These are phyloP conservation scores for Geodia barretti DNA, from an alignment of 37 sponge, comb jelly and placozoan genomes.

Conservation along the genomic window DNA sequence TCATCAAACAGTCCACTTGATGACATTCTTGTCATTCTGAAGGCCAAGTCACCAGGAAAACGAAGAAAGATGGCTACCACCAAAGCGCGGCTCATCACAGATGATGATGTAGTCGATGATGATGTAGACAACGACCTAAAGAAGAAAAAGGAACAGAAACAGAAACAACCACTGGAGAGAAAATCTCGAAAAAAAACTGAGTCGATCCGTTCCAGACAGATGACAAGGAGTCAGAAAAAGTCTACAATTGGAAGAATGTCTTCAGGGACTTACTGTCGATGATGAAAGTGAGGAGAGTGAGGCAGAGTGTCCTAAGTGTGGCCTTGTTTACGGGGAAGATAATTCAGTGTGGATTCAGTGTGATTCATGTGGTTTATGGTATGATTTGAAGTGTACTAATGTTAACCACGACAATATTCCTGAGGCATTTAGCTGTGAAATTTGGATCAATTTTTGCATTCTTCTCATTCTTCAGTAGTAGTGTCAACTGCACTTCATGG, in stretches of 20 bases:
- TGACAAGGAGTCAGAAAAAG: neutral
- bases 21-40: neutral
- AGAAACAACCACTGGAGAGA: neutral
- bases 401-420: too few relatives aligned
- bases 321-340: too few relatives aligned
- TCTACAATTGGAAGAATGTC: neutral
- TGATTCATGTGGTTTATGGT: too few relatives aligned
- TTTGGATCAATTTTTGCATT: too few relatives aligned
- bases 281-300: neutral
- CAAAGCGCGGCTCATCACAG: slow-evolving; percentile 50
- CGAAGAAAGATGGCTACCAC: slow-evolving; percentile 21
- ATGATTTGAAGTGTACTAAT: too few relatives aligned
- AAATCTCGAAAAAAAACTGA: neutral
- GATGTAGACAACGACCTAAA: neutral
- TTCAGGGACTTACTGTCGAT: neutral
- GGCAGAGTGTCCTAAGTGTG: slow-evolving; percentile 7
- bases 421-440: too few relatives aligned
- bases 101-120: slow-evolving; percentile 16
- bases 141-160: slow-evolving; percentile 3
- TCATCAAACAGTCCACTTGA: neutral
- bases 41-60: slow-evolving; percentile 3
- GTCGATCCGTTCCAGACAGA: neutral
- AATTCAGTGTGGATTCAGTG: too few relatives aligned
- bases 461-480: too few relatives aligned
- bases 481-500: too few relatives aligned